A percentile compares a stretch with the other conserved stretches of the same genome.
Evolutionary conservation across 1,140 invertebrate genomes (phyloP).

Genomic region (Ceratoteleas bidentatus): DNA sequence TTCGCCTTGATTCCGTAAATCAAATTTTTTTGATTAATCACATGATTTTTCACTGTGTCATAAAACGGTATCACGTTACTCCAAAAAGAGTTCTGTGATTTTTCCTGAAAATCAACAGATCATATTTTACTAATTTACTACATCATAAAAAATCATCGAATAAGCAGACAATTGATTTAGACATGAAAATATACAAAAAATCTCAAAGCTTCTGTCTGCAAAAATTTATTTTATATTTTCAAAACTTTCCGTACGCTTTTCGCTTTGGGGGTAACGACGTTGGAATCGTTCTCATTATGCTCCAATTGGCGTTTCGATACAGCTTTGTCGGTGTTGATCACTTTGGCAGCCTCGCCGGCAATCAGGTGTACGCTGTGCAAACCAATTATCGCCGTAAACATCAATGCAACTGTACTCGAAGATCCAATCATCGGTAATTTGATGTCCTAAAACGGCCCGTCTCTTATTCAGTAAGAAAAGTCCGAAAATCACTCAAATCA

Average conservation of each 20-base stretch:
- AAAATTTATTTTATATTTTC: too few species aligned
- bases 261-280: constrained; percentile 8
- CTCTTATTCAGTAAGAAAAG: background rate
- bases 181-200: too few species aligned
- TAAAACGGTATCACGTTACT: constrained; percentile 53
- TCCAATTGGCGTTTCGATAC: constrained; percentile 11
- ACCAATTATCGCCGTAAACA: constrained; percentile 44
- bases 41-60: too few species aligned
- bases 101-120: constrained; percentile 22
- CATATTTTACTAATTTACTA: background rate
- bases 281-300: constrained; percentile 25
- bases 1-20: too few species aligned
- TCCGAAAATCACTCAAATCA: background rate
- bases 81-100: constrained; percentile 38
- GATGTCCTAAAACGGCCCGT: constrained; percentile 18
- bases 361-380: constrained; percentile 38
- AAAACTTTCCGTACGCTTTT: constrained; percentile 26
- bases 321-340: constrained; percentile 25
- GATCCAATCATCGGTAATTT: constrained; percentile 52
- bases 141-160: background rate
- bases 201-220: too few species aligned
- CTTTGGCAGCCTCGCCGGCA: constrained; percentile 21
- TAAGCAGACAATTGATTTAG: too few species aligned
- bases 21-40: too few species aligned
- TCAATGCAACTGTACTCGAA: constrained; percentile 31